These are phyloP conservation scores for Oncorhynchus nerka DNA, from an alignment of 2,113 vertebrate species.

Conservation along the genomic window DNA sequence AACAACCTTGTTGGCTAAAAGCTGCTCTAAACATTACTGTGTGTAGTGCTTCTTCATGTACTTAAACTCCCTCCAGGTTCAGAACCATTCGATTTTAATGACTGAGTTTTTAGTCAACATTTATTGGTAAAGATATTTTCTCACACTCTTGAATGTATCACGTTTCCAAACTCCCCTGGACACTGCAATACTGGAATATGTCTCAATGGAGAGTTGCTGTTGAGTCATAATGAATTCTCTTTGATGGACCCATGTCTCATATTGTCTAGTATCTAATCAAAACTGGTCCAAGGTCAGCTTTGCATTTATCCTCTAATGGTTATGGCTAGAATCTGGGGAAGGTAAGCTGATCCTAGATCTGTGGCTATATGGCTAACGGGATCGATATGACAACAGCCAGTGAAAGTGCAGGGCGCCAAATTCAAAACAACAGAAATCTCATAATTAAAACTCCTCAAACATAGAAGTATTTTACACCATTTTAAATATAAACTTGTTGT, in stretches of 20 bases:
- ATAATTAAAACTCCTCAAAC: no score
- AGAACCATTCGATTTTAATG: constrained; percentile 17
- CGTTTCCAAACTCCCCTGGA: not conserved
- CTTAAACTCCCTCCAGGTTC: constrained; percentile 14
- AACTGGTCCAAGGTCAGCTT: not conserved
- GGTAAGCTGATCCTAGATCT: no score
- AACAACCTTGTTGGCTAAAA: constrained; percentile 13
- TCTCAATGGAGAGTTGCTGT: not conserved
- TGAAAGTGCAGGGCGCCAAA: no score
- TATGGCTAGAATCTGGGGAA: no score
- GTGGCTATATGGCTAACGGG: no score
- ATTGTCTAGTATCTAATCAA: not conserved
- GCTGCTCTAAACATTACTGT: constrained; percentile 18
- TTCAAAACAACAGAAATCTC: no score
- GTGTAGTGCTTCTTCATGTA: not conserved
- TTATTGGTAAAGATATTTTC: constrained; percentile 4
- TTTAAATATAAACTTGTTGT: no score
- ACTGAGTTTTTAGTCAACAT: not conserved
- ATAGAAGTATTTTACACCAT: no score
- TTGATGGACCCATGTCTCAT: constrained; percentile 3
- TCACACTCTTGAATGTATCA: not conserved
- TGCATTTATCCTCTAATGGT: no score
- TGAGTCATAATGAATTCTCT: not conserved
- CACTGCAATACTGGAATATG: not conserved
- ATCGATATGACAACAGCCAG: no score